Conservation (phyloP, 2,113 vertebrate genomes). For the Bos indicus region DNA sequence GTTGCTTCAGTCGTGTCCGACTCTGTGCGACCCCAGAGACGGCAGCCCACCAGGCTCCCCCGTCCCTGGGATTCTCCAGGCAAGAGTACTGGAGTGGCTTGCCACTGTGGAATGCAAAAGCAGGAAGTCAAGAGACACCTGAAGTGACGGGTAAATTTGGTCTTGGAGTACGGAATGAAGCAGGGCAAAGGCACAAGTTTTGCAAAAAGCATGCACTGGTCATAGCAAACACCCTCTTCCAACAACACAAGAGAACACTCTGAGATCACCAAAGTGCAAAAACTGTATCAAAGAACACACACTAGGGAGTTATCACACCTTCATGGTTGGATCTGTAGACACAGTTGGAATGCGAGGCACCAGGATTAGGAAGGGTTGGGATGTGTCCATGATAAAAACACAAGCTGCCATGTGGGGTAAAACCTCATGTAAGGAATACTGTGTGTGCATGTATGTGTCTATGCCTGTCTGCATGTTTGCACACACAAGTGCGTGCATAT, state of each 20-base stretch:
- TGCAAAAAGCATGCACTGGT: not conserved
- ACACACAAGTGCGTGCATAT: accelerated
- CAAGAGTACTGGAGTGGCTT: no score
- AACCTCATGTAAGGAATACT: not conserved
- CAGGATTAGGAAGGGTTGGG: not conserved
- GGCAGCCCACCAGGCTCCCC: no score
- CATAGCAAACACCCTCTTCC: not conserved
- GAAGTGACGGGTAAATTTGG: not conserved
- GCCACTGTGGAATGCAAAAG: not conserved
- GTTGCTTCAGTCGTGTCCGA: no score
- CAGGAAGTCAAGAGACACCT: not conserved
- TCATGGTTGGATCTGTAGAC: not conserved
- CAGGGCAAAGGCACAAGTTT: not conserved
- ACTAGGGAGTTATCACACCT: not conserved
- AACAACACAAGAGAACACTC: not conserved
- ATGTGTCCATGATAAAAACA: not conserved
- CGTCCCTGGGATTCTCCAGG: no score
- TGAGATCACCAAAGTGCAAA: not conserved
- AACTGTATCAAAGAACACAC: not conserved
- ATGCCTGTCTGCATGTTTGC: not conserved
- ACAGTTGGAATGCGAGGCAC: not conserved
- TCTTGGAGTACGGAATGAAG: not conserved
- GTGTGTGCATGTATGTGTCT: not conserved
- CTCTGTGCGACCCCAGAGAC: no score
- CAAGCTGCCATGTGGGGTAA: not conserved